These are phyloP conservation scores for Drosophila cracens DNA, from an alignment of 2,888 invertebrate genomes.

Conservation along the genomic window DNA sequence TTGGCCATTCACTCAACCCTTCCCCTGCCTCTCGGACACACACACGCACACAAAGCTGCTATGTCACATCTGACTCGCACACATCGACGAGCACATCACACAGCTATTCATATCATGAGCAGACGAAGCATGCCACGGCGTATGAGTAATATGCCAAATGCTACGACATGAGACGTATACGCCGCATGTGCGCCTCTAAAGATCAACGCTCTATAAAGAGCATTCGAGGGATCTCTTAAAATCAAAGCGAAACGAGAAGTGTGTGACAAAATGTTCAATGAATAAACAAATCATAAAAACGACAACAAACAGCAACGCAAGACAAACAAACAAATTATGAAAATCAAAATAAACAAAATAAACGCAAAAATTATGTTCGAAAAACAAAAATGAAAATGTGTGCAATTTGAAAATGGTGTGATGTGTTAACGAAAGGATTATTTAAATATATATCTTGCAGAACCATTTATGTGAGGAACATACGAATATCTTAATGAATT, in stretches of 20 bases:
- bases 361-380: slow-evolving; percentile 20
- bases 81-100: slow-evolving; percentile 26
- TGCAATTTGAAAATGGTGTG: not conserved
- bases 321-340: slow-evolving; percentile 71
- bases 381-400: slow-evolving; percentile 7
- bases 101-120: slow-evolving; percentile 28
- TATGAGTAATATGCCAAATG: slow-evolving; percentile 68
- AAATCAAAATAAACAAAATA: slow-evolving; percentile 52
- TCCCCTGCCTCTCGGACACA: not conserved
- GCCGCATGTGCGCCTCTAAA: slow-evolving; percentile 52
- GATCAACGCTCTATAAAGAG: slow-evolving; percentile 62
- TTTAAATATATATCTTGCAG: slow-evolving; percentile 41
- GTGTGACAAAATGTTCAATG: slow-evolving; percentile 69
- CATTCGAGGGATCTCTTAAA: slow-evolving; percentile 46
- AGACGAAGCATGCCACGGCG: slow-evolving; percentile 52
- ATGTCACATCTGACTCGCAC: slow-evolving; percentile 25
- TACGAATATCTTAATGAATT: slow-evolving; percentile 67
- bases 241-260: slow-evolving; percentile 51
- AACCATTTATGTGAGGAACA: slow-evolving; percentile 51
- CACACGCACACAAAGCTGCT: not conserved
- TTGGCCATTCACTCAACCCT: not conserved
- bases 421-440: slow-evolving; percentile 18
- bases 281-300: slow-evolving; percentile 68
- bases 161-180: slow-evolving; percentile 71
- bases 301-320: slow-evolving; percentile 54